Conservation (phyloP, 2,888 invertebrate genomes). For the Sicus ferrugineus region DNA sequence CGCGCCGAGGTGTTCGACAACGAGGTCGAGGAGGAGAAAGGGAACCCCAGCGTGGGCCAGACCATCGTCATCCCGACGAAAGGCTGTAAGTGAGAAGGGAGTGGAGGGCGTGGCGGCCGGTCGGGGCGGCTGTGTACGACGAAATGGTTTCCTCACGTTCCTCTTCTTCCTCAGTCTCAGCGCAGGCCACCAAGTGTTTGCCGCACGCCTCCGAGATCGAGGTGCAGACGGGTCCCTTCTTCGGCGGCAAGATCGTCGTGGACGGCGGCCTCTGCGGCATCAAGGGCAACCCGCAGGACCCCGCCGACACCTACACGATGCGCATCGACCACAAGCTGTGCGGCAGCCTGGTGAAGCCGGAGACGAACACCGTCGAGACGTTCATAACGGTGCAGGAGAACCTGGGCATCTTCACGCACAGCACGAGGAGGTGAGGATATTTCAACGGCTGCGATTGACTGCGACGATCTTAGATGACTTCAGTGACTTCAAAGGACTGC, state of each 20-base stretch:
- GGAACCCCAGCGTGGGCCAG: constrained; percentile 65
- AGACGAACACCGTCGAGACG: constrained; percentile 75
- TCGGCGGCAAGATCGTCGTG: constrained; percentile 79
- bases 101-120: background rate
- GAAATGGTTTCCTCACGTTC: too few species aligned
- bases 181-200: constrained; percentile 79
- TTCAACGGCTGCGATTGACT: too few species aligned
- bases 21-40: constrained; percentile 62
- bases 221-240: constrained; percentile 82
- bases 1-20: constrained; percentile 64
- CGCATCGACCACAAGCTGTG: constrained; percentile 78
- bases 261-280: constrained; percentile 78
- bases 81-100: constrained; percentile 75
- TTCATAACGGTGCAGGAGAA: constrained; percentile 86
- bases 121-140: too few species aligned
- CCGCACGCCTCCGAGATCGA: constrained; percentile 84
- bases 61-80: constrained; percentile 81
- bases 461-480: too few species aligned
- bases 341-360: constrained; percentile 78
- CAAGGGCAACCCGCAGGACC: constrained; percentile 77
- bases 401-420: constrained; percentile 82
- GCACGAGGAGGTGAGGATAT: constrained; percentile 70
- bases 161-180: constrained; percentile 72
- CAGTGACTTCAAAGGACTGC: too few species aligned
- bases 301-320: constrained; percentile 77